phyloP scores from a whole-genome alignment of 2,797 vertebrate genomes.

The Myioborus miniatus region DNA sequence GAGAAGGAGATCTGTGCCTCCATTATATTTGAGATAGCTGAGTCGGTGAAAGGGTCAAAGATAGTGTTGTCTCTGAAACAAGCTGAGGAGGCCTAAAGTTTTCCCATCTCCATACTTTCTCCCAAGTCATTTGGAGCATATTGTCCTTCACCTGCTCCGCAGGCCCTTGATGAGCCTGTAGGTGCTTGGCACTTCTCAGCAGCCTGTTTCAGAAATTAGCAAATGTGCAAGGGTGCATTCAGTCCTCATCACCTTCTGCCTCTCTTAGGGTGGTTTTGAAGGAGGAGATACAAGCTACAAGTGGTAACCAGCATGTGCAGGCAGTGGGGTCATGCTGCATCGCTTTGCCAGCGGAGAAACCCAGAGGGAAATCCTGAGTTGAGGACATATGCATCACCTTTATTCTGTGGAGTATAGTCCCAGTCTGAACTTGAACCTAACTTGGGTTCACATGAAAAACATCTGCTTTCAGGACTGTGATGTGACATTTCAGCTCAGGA shows the following conservation, averaged over 20 bases:
- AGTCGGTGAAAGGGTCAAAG: neutral
- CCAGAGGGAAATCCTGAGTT: neutral
- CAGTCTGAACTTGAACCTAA: neutral
- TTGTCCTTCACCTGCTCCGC: neutral
- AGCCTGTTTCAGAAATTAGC: neutral
- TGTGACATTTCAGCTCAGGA: neutral
- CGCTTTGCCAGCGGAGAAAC: neutral
- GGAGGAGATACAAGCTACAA: neutral
- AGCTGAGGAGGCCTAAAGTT: neutral
- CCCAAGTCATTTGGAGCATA: fast-evolving
- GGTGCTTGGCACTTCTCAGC: neutral
- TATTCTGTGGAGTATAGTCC: neutral
- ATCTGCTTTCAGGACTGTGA: neutral
- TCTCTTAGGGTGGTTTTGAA: neutral
- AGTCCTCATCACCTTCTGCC: neutral
- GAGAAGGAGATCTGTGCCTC: neutral
- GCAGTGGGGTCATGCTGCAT: fast-evolving
- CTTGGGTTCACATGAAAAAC: neutral
- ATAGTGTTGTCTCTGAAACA: neutral
- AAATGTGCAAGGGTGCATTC: neutral
- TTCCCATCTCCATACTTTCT: neutral
- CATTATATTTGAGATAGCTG: neutral
- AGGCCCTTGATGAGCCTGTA: fast-evolving
- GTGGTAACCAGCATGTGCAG: fast-evolving
- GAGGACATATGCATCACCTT: neutral